Evolutionary conservation across 2,888 invertebrate genomes (phyloP).

Genomic region (Elegia similella): DNA sequence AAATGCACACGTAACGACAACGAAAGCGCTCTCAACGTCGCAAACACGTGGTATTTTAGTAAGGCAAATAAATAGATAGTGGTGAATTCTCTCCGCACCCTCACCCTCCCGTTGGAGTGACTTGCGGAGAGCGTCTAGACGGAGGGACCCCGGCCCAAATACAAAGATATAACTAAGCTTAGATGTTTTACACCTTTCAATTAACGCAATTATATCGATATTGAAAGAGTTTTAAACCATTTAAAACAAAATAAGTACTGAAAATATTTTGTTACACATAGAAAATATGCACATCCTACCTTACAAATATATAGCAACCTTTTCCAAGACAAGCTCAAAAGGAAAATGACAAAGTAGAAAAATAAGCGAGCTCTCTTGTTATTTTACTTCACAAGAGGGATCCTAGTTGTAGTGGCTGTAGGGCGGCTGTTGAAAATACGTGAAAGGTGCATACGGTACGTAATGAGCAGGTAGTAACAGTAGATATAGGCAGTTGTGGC

Average conservation of each 20-base stretch:
- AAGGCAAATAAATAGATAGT: slow-evolving; percentile 76
- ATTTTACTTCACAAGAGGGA: background rate
- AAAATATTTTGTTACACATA: too few relatives aligned
- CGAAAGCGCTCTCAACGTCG: slow-evolving; percentile 56
- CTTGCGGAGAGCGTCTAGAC: slow-evolving; percentile 78
- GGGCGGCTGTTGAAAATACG: slow-evolving; percentile 48
- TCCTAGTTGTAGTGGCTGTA: slow-evolving; percentile 33
- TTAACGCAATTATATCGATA: background rate
- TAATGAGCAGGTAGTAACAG: slow-evolving; percentile 23
- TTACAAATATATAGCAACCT: too few relatives aligned
- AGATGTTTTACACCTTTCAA: slow-evolving; percentile 29
- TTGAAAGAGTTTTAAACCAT: background rate
- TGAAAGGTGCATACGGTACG: slow-evolving; percentile 34
- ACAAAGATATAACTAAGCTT: slow-evolving; percentile 46
- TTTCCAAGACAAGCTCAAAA: background rate
- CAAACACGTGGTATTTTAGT: slow-evolving; percentile 64
- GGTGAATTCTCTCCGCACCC: slow-evolving; percentile 62
- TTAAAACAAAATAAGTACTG: too few relatives aligned
- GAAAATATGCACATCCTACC: too few relatives aligned
- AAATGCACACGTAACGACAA: slow-evolving; percentile 30
- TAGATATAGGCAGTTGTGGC: slow-evolving; percentile 31
- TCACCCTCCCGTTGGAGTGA: slow-evolving; percentile 66
- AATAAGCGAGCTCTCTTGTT: slow-evolving; percentile 30
- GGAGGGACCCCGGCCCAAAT: slow-evolving; percentile 62
- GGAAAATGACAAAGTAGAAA: slow-evolving; percentile 21